Conservation (phyloP, 2,113 vertebrate genomes). For the Dolichallabes microphthalmus region DNA sequence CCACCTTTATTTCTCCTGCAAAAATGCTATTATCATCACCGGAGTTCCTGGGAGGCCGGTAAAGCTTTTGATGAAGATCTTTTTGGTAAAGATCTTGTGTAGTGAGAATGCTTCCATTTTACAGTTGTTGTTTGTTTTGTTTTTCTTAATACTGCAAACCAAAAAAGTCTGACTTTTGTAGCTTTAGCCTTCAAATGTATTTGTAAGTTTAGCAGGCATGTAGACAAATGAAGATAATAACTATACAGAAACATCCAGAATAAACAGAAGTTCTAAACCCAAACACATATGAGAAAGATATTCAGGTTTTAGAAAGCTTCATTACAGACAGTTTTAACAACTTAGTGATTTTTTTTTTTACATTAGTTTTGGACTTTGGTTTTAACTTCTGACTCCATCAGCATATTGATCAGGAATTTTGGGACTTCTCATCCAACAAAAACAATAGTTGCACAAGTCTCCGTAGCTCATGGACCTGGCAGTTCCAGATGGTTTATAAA, state of each 20-base stretch:
- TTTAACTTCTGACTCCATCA: slow-evolving; percentile 4
- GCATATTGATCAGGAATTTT: not conserved
- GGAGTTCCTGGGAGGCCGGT: too few species aligned
- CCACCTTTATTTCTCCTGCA: too few species aligned
- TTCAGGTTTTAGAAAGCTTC: not conserved
- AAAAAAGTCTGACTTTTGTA: not conserved
- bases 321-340: not conserved
- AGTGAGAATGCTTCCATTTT: not conserved
- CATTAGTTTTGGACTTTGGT: too few species aligned
- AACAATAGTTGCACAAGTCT: slow-evolving; percentile 51
- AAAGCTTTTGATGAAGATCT: too few species aligned
- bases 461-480: not conserved
- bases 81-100: too few species aligned
- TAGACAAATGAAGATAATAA: not conserved
- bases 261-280: not conserved
- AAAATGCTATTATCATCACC: too few species aligned
- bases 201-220: not conserved
- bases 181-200: too few species aligned
- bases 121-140: not conserved
- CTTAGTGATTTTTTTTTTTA: not conserved
- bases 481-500: slow-evolving; percentile 3
- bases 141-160: not conserved
- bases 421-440: not conserved
- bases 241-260: not conserved
- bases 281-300: not conserved